Base-by-base conservation (phyloP, 2,113 vertebrate genomes). In the Peromyscus maniculatus region DNA sequence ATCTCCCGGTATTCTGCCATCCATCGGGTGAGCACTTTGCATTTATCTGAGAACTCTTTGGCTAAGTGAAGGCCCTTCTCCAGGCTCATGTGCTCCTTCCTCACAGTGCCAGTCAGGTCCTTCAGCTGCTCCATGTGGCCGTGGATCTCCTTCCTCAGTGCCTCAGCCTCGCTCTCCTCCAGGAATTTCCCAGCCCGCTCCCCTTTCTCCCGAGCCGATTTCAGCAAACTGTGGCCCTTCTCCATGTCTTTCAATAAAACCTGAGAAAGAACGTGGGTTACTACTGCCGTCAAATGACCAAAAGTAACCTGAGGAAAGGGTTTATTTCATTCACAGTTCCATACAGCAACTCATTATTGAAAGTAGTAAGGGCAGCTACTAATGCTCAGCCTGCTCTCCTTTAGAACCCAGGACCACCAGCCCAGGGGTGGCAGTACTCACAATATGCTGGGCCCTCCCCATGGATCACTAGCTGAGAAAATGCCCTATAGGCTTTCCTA, bases 1-100 rank as follows among this genome's bases (percentile, higher is more conserved):
- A 99, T 93, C 39, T 97, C 98, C 87, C 98, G 99, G 88, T 99
- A 99, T 67, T 99, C 99, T 3, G 94, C 96, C 67, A 99, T 96
- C 99, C 99, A 99, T 90, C 99, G 99, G 84, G 98, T 98, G 89
- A 99, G 99, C 22, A 98, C 98, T 96, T 99, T 99, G 72, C 99
- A 99, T 78, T 99, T 99, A 96, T 99, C 99, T 36, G 99, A 99
- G 97, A 99, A 99, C 98, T 99, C 99, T 95, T 99, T 99, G 17
- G 99, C 98, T 21, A 99, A 98, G 89, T 99, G 99, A 64, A 99
- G 98, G 16, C 99, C 98, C 82, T 99, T 99, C 89, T 99, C 99
- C 33, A 99, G 98, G 13, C 98, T 98, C 97, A 98, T 98, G 75
- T 99, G 99, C 92, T 99, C 99, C n/a, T 98, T 99, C 79, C 99